These are phyloP conservation scores for Cryptosula pallasiana DNA, from an alignment of 2,888 invertebrate genomes.

Conservation along the genomic window DNA sequence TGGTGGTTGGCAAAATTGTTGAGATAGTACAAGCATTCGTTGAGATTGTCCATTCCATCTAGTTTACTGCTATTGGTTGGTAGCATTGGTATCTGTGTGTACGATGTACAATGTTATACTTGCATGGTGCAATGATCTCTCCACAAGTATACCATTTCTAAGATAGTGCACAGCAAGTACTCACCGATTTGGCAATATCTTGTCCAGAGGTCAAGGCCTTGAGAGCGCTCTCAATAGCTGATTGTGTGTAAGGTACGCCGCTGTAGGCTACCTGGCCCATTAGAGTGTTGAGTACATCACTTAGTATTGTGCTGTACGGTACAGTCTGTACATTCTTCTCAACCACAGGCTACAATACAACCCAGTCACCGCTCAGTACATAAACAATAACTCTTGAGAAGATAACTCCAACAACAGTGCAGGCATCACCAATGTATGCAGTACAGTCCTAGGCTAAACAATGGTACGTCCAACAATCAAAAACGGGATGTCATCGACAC, in stretches of 20 bases:
- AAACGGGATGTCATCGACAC: too few species aligned
- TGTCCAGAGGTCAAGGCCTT: not conserved
- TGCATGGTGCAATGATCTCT: too few species aligned
- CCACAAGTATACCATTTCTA: too few species aligned
- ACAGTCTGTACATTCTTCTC: conserved; percentile 36
- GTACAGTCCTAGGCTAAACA: too few species aligned
- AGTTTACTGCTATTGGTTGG: not conserved
- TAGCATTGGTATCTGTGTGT: conserved; percentile 5
- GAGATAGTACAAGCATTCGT: conserved; percentile 76
- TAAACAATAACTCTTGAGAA: too few species aligned
- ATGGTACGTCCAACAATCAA: too few species aligned
- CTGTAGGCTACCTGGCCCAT: not conserved
- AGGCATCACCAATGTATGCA: too few species aligned
- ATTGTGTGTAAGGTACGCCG: not conserved
- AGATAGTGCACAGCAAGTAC: too few species aligned
- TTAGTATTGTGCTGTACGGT: conserved; percentile 6
- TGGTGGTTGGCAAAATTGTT: conserved; percentile 71
- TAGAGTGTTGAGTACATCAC: not conserved
- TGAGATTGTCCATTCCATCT: conserved; percentile 31
- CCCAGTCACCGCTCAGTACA: too few species aligned
- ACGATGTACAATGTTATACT: too few species aligned
- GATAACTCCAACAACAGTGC: too few species aligned
- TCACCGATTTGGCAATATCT: not conserved
- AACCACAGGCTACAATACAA: conserved; percentile 36
- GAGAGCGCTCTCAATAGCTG: not conserved